Evolutionary conservation across 2,888 invertebrate species (phyloP).

Genomic region (Malacosoma neustria): DNA sequence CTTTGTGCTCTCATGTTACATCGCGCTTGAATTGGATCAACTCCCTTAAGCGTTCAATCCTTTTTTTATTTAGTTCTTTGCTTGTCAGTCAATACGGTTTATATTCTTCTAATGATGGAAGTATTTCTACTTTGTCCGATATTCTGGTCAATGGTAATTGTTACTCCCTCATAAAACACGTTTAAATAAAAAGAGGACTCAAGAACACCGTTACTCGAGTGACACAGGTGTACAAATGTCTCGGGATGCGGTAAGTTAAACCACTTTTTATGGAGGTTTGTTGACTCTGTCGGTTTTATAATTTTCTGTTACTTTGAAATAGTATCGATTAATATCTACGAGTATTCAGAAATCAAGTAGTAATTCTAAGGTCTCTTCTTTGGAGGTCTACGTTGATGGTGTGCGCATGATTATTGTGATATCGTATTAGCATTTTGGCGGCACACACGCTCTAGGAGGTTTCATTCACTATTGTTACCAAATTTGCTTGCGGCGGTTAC

Average conservation of each 20-base stretch:
- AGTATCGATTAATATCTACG: background rate
- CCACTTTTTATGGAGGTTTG: constrained; percentile 15
- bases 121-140: background rate
- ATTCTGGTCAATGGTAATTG: constrained; percentile 22
- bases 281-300: constrained; percentile 1
- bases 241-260: constrained; percentile 20
- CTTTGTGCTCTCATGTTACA: constrained; percentile 27
- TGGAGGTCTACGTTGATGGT: background rate
- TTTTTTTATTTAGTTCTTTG: background rate
- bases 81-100: background rate
- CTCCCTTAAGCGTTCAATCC: background rate
- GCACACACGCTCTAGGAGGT: constrained; percentile 12
- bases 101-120: background rate
- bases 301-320: background rate
- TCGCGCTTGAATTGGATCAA: background rate
- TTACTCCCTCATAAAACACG: constrained; percentile 27
- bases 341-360: no score
- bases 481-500: constrained; percentile 47
- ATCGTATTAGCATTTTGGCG: constrained; percentile 3
- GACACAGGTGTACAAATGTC: constrained; percentile 29
- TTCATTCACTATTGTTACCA: constrained; percentile 39
- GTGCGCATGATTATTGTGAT: background rate
- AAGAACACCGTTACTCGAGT: constrained; percentile 30
- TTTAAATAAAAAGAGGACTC: constrained; percentile 31
- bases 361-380: no score